phyloP scores from a whole-genome alignment of 1,140 invertebrate species.

The Akabosia matsudoensis region DNA sequence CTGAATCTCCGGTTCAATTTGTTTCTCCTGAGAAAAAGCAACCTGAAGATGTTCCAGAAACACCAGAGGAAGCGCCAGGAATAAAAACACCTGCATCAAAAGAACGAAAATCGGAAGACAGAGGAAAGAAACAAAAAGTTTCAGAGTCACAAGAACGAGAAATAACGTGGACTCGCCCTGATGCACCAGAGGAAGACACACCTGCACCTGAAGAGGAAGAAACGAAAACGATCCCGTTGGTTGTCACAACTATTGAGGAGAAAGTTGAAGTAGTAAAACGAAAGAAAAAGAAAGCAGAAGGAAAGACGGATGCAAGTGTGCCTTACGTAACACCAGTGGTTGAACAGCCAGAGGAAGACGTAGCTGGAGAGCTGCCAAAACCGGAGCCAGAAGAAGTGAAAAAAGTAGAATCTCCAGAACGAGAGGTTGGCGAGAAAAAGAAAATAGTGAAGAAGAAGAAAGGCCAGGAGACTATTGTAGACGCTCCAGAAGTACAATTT shows the following conservation, averaged over 20 bases:
- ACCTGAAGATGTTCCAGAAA: neutral
- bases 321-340: neutral
- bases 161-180: neutral
- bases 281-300: constrained; percentile 13
- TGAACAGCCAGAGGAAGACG: constrained; percentile 2
- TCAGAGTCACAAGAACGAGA: constrained; percentile 48
- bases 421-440: neutral
- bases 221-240: neutral
- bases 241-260: neutral
- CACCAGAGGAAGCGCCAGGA: neutral
- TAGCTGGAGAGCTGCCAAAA: neutral
- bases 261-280: neutral
- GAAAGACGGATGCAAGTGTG: neutral
- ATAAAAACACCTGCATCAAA: neutral
- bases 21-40: neutral
- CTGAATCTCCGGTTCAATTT: constrained; percentile 16
- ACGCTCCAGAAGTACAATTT: neutral
- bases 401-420: neutral
- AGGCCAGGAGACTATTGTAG: neutral
- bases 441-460: constrained; percentile 3
- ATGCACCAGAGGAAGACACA: neutral
- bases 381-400: neutral
- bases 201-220: neutral
- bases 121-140: constrained; percentile 36
- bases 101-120: neutral